A percentile compares a stretch with the other conserved stretches of the same genome.
These are phyloP conservation scores for Rhopalosiphum nymphaeae DNA, from an alignment of 2,888 invertebrate species.

Conservation along the genomic window DNA sequence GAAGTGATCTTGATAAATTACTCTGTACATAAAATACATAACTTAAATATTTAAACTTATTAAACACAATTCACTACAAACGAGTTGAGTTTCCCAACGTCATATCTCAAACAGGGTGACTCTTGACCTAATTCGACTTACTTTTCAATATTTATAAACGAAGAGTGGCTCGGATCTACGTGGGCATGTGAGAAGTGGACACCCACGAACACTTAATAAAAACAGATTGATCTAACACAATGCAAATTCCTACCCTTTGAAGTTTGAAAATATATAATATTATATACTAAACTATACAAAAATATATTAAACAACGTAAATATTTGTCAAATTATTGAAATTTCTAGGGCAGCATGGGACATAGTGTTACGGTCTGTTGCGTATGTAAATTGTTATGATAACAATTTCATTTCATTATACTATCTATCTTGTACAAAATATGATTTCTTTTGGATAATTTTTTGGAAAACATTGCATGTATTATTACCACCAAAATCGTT, in stretches of 20 bases:
- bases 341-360: neutral
- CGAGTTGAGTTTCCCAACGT: neutral
- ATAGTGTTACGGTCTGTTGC: too few species aligned
- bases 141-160: neutral
- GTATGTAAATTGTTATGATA: too few species aligned
- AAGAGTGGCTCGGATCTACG: neutral
- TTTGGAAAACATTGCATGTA: neutral
- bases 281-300: neutral
- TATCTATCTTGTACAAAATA: neutral
- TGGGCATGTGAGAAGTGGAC: neutral
- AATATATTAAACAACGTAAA: neutral
- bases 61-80: neutral
- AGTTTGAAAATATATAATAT: neutral
- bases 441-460: neutral
- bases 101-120: neutral
- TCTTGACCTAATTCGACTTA: neutral
- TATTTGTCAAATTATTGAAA: neutral
- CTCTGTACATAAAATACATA: neutral
- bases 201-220: neutral
- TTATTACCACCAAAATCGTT: neutral
- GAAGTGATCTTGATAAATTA: neutral
- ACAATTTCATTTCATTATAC: conserved; percentile 10
- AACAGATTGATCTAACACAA: neutral
- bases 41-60: neutral
- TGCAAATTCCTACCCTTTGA: neutral